Evolutionary conservation across 1,140 invertebrate genomes (phyloP).

Genomic region (Bombyx mori): ASM3026992v2 NC_085128.1:5653001-5653500

Average conservation of each 20-base stretch:
- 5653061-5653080: conserved; percentile 46
- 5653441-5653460: too few relatives aligned
- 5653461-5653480: too few relatives aligned
- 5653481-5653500: too few relatives aligned
- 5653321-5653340: background rate
- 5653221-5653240: conserved; percentile 15
- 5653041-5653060: conserved; percentile 29
- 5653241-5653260: conserved; percentile 6
- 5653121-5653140: conserved; percentile 64
- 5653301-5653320: background rate
- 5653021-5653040: conserved; percentile 25
- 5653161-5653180: conserved; percentile 63
- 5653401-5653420: too few relatives aligned
- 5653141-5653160: conserved; percentile 52
- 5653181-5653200: conserved; percentile 24
- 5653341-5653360: too few relatives aligned
- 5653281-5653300: conserved; percentile 17
- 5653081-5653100: conserved; percentile 24
- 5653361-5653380: too few relatives aligned
- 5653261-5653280: conserved; percentile 8
- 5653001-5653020: conserved; percentile 9
- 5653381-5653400: too few relatives aligned
- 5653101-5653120: conserved; percentile 55
- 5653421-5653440: too few relatives aligned
- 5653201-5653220: conserved; percentile 20